Percentiles rank a stretch among this genome's conserved stretches.
phyloP scores from a whole-genome alignment of 2,113 vertebrate species.

The Acrocephalus arundinaceus region DNA sequence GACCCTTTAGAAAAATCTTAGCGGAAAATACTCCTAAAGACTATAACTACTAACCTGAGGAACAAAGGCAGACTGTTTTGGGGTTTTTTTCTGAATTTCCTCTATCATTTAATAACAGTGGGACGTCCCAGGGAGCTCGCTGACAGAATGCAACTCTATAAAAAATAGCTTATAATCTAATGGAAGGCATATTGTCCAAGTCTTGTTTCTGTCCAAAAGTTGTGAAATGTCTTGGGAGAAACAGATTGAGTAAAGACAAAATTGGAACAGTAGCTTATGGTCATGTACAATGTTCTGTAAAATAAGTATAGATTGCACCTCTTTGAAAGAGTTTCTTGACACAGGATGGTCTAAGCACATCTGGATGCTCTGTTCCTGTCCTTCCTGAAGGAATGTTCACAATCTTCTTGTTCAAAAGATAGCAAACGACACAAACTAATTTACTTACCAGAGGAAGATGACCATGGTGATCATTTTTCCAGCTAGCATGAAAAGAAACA shows the following conservation, averaged over 20 bases:
- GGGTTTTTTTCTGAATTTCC: not conserved
- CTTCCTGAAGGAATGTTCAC: not conserved
- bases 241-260: not conserved
- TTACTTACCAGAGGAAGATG: not conserved
- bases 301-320: not conserved
- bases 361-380: not conserved
- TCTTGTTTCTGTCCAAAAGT: not conserved
- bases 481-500: not conserved
- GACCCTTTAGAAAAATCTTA: not conserved
- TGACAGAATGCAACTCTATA: not conserved
- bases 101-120: not conserved
- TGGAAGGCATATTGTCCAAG: not conserved
- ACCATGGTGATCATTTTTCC: not conserved
- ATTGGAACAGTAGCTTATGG: not conserved
- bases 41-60: not conserved
- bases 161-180: not conserved
- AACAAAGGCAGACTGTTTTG: not conserved
- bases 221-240: not conserved
- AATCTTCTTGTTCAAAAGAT: not conserved
- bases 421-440: not conserved
- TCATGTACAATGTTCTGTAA: not conserved
- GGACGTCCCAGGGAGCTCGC: not conserved
- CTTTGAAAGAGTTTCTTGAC: not conserved
- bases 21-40: not conserved
- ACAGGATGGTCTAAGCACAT: not conserved